A percentile compares a stretch with the other conserved stretches of the same genome.
Evolutionary conservation across 2,113 vertebrate genomes (phyloP).

Genomic region (Casuarius casuarius): DNA sequence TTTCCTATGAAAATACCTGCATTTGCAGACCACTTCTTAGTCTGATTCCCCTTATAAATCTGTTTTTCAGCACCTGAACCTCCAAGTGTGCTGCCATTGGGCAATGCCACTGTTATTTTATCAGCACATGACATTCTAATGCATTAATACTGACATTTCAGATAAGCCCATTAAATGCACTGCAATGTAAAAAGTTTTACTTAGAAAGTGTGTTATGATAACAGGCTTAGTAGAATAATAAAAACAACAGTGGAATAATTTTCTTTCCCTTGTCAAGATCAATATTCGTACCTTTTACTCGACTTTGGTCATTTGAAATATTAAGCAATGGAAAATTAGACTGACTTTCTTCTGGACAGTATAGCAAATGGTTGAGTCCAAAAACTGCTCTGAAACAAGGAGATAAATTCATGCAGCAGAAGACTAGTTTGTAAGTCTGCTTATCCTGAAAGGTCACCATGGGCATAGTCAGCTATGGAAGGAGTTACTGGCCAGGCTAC

Average conservation of each 20-base stretch:
- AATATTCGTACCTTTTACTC: background rate
- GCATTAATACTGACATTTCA: background rate
- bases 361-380: background rate
- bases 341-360: background rate
- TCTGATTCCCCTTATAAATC: background rate
- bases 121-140: background rate
- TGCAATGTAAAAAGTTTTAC: background rate
- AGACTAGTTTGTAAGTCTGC: background rate
- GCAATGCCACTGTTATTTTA: background rate
- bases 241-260: background rate
- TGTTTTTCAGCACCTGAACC: background rate
- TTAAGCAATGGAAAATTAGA: background rate
- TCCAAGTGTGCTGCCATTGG: background rate
- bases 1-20: background rate
- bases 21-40: background rate
- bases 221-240: background rate
- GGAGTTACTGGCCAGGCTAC: background rate
- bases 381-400: background rate
- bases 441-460: background rate
- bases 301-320: background rate
- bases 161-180: background rate
- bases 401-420: background rate
- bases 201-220: background rate
- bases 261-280: background rate
- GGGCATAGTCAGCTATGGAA: background rate